Percentiles rank a stretch among this genome's conserved stretches.
Conservation (phyloP, 2,113 vertebrate species). For the Sapajus apella region DNA sequence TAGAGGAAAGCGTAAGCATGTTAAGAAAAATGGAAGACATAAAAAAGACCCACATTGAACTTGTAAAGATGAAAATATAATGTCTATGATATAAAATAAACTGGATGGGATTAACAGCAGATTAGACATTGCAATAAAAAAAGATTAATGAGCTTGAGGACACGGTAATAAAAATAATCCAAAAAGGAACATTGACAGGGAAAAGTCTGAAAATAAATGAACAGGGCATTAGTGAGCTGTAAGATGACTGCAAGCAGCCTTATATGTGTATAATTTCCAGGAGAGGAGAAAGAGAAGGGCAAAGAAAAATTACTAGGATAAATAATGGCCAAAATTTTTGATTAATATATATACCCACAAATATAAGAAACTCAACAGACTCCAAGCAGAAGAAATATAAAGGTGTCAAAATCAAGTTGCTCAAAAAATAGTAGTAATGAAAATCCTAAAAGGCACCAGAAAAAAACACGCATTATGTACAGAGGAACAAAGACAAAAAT, state of each 20-base stretch:
- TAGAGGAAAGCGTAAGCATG: not conserved
- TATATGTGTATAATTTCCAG: not conserved
- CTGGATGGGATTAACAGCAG: not conserved
- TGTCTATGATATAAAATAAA: constrained; percentile 8
- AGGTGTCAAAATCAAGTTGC: not conserved
- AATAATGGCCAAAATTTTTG: not conserved
- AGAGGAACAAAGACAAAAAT: constrained; percentile 14
- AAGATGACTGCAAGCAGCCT: not conserved
- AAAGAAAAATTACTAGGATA: constrained; percentile 37
- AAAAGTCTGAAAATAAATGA: constrained; percentile 41
- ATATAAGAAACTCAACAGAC: not conserved
- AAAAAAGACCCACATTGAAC: constrained; percentile 18
- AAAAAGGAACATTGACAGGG: constrained; percentile 16
- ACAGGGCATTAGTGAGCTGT: not conserved
- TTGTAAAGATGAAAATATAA: constrained; percentile 38
- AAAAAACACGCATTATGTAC: not conserved
- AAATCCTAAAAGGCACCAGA: not conserved
- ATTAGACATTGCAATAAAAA: constrained; percentile 24
- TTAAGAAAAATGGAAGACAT: not conserved
- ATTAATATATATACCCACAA: constrained; percentile 4
- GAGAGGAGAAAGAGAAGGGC: not conserved
- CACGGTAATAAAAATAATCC: not conserved
- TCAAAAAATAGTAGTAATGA: not conserved
- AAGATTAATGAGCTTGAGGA: constrained; percentile 22
- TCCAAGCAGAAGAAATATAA: not conserved